phyloP scores from a whole-genome alignment of 64 coral and sea anemone genomes.

The Pocillopora verrucosa region DNA sequence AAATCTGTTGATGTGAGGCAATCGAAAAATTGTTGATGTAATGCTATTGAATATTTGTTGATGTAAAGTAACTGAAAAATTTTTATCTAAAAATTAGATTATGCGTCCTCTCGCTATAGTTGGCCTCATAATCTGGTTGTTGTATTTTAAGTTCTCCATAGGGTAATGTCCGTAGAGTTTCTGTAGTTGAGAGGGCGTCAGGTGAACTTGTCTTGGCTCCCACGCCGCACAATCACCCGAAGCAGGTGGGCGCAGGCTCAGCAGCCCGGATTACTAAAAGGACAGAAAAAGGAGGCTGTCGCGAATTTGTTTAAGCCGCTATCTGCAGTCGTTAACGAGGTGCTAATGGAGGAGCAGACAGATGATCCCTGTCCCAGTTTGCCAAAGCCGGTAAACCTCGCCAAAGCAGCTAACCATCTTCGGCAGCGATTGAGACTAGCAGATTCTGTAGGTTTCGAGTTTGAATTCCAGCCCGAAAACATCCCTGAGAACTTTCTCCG shows the following conservation, averaged over 20 bases:
- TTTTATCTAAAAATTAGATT: no score
- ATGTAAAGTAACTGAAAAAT: no score
- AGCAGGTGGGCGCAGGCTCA: neutral
- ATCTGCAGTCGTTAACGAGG: constrained; percentile 24
- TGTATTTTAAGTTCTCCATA: neutral
- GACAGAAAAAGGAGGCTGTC: constrained; percentile 34
- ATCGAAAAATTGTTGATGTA: no score
- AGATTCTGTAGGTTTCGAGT: constrained; percentile 29
- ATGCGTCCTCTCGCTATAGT: no score
- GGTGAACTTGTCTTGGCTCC: neutral
- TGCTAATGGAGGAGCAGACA: neutral
- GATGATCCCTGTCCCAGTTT: constrained; percentile 5
- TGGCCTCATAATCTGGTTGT: no score
- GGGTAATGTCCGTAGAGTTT: neutral
- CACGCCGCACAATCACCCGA: constrained; percentile 7
- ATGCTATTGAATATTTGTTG: no score
- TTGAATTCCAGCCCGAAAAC: neutral
- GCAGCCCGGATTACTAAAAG: constrained; percentile 28
- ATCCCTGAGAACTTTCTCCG: constrained; percentile 27
- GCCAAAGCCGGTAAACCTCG: constrained; percentile 17
- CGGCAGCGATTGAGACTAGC: neutral
- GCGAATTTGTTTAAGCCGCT: neutral
- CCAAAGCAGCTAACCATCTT: constrained; percentile 25
- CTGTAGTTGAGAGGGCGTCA: neutral
- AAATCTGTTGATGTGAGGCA: no score